Evolutionary conservation across 2,888 invertebrate species (phyloP), one percentile per base, ranked within the genome.

Genomic region (Fabriciana adippe): DNA sequence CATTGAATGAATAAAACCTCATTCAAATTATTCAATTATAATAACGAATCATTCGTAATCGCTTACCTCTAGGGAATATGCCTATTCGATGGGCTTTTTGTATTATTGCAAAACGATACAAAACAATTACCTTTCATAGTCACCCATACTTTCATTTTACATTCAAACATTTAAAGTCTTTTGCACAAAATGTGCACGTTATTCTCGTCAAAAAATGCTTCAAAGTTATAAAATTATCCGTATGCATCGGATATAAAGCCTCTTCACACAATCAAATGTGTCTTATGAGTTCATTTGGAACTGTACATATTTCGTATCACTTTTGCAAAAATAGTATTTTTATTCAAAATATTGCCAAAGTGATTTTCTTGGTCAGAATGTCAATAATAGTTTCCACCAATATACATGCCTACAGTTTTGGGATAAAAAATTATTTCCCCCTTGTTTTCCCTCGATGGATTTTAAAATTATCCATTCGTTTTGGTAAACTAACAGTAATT

Each of bases 81-180:
- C 83, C 85, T 90, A 90, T 87, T 90, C 91, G 91, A 86, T 91
- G 90, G 91, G 91, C 84, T 88, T 81, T 79, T 80, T 80, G 76
- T 78, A 74, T 73, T 79, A 77, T 77, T 77, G 77, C 76, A 75
- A 82, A 81, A 83, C 76, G 77, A 82, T 79, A 86, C 83, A 81
- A 74, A 71, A 77, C 84, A 83, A 81, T 69, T 70, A 72, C 67
- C 64, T 66, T 81, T 79, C 80, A 70, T 55, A 64, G 54, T 69
- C 68, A 72, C 71, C 61, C 66, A 69, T 67, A 68, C 70, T 69
- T 72, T 71, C 75, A 74, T 62, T 16, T 67, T 65, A 55, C 56
- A 65, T 53, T 70, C 64, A 45, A 56, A 54, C 57, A 63, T 64
- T 21, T 47, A 56, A 21, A 55, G 65, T 67, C 69, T 55, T 21